Evolutionary conservation across 2,113 vertebrate genomes (phyloP).

Genomic region (Phaethon lepturus): DNA sequence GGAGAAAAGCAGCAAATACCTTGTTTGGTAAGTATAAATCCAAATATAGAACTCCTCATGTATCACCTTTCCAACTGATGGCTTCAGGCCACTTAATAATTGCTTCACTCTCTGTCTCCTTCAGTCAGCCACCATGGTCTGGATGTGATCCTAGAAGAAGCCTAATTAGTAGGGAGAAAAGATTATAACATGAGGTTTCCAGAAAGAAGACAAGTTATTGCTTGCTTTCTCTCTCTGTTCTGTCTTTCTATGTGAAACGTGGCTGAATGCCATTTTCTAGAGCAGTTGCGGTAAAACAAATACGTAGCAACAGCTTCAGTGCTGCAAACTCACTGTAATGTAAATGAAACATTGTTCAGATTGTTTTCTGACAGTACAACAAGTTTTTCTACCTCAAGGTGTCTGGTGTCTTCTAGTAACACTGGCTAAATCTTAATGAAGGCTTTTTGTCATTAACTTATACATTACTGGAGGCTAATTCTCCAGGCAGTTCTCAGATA

Average conservation of each 20-base stretch:
- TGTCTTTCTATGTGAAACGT: neutral
- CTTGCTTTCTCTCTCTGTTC: neutral
- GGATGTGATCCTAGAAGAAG: neutral
- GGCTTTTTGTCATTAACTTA: neutral
- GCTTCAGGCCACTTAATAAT: neutral
- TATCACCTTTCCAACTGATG: neutral
- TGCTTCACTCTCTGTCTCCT: neutral
- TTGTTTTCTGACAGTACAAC: neutral
- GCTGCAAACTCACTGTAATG: neutral
- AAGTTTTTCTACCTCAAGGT: neutral
- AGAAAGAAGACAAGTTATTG: neutral
- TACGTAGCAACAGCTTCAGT: rapidly evolving
- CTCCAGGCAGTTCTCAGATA: neutral
- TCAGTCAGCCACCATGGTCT: neutral
- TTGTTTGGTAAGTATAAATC: neutral
- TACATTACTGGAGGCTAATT: neutral
- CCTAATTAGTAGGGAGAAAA: neutral
- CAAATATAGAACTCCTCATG: neutral
- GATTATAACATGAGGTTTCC: neutral
- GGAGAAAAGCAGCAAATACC: neutral
- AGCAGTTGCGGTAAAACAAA: neutral
- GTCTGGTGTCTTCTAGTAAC: neutral
- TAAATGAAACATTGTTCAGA: neutral
- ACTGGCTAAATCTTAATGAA: neutral
- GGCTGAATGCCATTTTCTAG: neutral